These are phyloP conservation scores for Entomobrya proxima DNA, from an alignment of 2,888 invertebrate species.

Conservation along the genomic window DNA sequence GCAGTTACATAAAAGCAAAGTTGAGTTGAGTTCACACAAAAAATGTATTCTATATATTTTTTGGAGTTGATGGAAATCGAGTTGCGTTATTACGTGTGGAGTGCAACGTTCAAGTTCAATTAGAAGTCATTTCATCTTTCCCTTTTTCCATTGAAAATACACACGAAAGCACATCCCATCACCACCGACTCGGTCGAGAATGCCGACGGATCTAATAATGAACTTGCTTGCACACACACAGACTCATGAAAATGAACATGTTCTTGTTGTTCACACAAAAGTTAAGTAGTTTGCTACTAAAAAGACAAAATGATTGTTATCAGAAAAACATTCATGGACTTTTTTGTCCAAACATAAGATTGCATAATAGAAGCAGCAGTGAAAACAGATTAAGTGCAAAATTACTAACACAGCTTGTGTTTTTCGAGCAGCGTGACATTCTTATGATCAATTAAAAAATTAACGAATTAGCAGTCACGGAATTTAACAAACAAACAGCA, in stretches of 20 bases:
- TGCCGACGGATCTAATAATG: too few relatives aligned
- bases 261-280: too few relatives aligned
- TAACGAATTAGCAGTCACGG: constrained; percentile 17
- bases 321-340: too few relatives aligned
- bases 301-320: too few relatives aligned
- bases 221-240: too few relatives aligned
- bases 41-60: too few relatives aligned
- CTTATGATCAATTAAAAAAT: background rate
- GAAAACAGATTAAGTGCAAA: constrained; percentile 3
- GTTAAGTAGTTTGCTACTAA: too few relatives aligned
- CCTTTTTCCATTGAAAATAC: constrained; percentile 1
- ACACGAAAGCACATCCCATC: background rate
- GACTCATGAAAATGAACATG: too few relatives aligned
- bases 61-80: constrained; percentile 31
- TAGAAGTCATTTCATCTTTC: constrained; percentile 59
- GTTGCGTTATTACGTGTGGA: constrained; percentile 23
- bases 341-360: too few relatives aligned
- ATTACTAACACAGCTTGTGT: background rate
- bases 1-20: background rate
- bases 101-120: constrained; percentile 66
- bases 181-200: background rate
- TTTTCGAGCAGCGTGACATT: background rate
- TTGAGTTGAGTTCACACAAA: constrained; percentile 40
- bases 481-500: background rate
- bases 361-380: too few relatives aligned